phyloP scores from a whole-genome alignment of 2,888 invertebrate genomes.

The Scaptomyza reducta region DNA sequence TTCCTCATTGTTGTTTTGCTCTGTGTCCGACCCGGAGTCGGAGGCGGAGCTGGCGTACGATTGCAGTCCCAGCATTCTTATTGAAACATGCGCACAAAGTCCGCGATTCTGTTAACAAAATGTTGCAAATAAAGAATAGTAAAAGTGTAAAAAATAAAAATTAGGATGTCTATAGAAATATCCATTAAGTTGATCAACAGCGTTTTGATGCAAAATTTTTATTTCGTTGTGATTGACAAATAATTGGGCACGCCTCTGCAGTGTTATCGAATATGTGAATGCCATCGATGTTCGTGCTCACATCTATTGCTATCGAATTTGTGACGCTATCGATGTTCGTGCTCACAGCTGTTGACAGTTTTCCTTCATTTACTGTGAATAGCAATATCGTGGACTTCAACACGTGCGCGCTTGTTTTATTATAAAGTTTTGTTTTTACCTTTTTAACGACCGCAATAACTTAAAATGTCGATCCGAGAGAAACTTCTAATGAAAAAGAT shows the following conservation, averaged over 20 bases:
- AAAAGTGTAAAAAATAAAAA: slow-evolving; percentile 67
- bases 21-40: slow-evolving; percentile 86
- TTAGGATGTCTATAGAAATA: slow-evolving; percentile 67
- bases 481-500: slow-evolving; percentile 91
- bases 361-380: slow-evolving; percentile 29
- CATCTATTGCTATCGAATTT: slow-evolving; percentile 25
- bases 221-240: slow-evolving; percentile 31
- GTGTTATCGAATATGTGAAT: background rate
- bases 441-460: slow-evolving; percentile 16
- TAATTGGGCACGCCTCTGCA: slow-evolving; percentile 1
- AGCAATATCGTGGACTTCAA: slow-evolving; percentile 40
- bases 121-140: slow-evolving; percentile 67
- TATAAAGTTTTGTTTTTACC: slow-evolving; percentile 30
- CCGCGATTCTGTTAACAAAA: slow-evolving; percentile 68
- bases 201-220: slow-evolving; percentile 22
- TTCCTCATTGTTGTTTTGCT: slow-evolving; percentile 45
- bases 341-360: slow-evolving; percentile 20
- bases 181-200: slow-evolving; percentile 54
- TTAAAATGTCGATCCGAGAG: slow-evolving; percentile 85
- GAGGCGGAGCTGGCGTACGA: slow-evolving; percentile 89
- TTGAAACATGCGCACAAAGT: slow-evolving; percentile 56
- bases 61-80: slow-evolving; percentile 89
- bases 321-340: slow-evolving; percentile 16
- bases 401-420: slow-evolving; percentile 66
- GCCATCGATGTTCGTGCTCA: slow-evolving; percentile 18